Conservation (phyloP, 2,797 vertebrate species). For the Garrulus glandarius region DNA sequence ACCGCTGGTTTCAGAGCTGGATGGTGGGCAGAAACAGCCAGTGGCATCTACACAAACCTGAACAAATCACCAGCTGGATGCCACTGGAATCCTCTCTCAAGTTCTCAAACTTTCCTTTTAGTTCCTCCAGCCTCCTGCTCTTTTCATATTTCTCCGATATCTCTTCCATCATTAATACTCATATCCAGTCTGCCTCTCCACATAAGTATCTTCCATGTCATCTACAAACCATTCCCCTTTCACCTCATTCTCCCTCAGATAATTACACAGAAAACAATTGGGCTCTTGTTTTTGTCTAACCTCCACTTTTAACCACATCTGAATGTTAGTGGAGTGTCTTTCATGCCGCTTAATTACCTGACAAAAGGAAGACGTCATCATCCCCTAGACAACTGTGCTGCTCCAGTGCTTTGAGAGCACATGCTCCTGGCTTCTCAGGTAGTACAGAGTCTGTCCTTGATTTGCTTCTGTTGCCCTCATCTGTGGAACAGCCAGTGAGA, state of each 20-base stretch:
- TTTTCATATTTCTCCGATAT: not conserved
- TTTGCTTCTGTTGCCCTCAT: not conserved
- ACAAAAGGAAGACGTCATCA: conserved; percentile 45
- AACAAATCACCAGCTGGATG: not conserved
- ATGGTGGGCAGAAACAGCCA: not conserved
- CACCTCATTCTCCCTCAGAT: not conserved
- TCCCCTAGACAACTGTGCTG: conserved; percentile 8
- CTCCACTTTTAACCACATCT: not conserved
- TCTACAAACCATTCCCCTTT: not conserved
- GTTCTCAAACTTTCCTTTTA: not conserved
- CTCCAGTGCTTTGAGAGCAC: not conserved
- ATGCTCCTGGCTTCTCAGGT: not conserved
- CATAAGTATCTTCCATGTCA: not conserved
- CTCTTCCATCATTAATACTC: not conserved
- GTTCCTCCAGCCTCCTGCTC: not conserved
- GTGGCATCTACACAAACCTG: not conserved
- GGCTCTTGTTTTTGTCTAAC: not conserved
- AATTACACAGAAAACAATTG: not conserved
- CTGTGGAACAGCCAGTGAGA: conserved; percentile 15
- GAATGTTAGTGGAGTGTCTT: not conserved
- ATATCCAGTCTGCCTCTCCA: not conserved
- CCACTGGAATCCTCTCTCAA: not conserved
- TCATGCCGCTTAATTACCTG: conserved; percentile 62
- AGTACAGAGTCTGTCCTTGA: not conserved
- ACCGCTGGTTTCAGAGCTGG: not conserved